Evolutionary conservation across 2,888 invertebrate genomes (phyloP).

Genomic region (Ichneumon xanthorius): DNA sequence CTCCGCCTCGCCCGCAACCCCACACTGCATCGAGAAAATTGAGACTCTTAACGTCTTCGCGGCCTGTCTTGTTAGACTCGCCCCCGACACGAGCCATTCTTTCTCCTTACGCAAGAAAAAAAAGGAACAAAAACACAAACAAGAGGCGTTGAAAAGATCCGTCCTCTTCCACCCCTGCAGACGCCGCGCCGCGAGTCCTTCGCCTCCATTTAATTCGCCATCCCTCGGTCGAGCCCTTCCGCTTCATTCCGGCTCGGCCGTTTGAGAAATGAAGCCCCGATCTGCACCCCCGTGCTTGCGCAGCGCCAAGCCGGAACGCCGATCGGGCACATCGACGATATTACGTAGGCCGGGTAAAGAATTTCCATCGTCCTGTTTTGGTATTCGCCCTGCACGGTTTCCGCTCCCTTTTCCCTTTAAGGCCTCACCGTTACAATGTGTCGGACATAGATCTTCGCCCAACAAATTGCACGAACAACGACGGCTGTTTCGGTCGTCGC

Average conservation of each 20-base stretch:
- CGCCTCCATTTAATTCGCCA: slow-evolving; percentile 48
- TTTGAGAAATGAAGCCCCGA: slow-evolving; percentile 28
- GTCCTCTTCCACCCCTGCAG: slow-evolving; percentile 5
- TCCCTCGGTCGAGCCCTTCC: slow-evolving; percentile 33
- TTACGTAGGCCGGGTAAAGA: neutral
- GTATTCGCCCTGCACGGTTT: neutral
- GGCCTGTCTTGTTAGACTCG: slow-evolving; percentile 15
- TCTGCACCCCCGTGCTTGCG: neutral
- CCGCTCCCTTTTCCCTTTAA: neutral
- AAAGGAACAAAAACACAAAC: neutral
- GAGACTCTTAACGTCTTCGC: slow-evolving; percentile 35
- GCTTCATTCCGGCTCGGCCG: slow-evolving; percentile 41
- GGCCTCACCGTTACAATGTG: neutral
- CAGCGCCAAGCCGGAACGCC: neutral
- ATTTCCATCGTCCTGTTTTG: slow-evolving; percentile 19
- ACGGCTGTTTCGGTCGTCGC: neutral
- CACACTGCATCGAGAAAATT: slow-evolving; percentile 31
- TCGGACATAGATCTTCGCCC: slow-evolving; percentile 1
- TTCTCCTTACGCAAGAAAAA: slow-evolving; percentile 34
- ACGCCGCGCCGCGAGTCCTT: slow-evolving; percentile 38
- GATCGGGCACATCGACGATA: neutral
- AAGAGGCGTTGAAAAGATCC: slow-evolving; percentile 20
- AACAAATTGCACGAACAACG: slow-evolving; percentile 31
- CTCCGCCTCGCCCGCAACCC: neutral
- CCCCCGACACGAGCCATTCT: slow-evolving; percentile 27